Base-by-base conservation (phyloP, 2,113 vertebrate species). In the Chionodraco myersi region DNA sequence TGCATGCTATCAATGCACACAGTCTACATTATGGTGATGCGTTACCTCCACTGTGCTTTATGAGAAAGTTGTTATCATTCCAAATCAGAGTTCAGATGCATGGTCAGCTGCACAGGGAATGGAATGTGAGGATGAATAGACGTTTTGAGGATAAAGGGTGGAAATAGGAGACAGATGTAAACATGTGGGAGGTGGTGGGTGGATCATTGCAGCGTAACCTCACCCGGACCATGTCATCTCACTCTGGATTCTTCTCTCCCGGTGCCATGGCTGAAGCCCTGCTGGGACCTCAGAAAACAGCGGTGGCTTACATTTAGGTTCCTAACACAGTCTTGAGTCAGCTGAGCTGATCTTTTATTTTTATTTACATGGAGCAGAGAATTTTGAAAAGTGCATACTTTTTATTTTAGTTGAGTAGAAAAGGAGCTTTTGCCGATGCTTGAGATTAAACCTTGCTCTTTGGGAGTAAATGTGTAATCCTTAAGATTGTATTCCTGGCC, bases 311-410 rank as follows among this genome's bases (percentile, higher is more conserved):
- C 66, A 72, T 86, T 78, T 66, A 82, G 83, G 78, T 82, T 84
- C 72, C 67, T 70, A 48, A 78, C 44, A 44, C 78, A 79, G 85
- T 90, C 80, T 89, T 56, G 52, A 92, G 89, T 95, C 93, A 95
- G 94, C 94, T 94, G 93, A 93, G 79, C 95, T 94, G 94, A 95
- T 94, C 89, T 91, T 63, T 78, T 87, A 41, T 41, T 41, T 30
- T 81, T 77, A 75, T 83, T 87, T 76, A 76, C 83, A 69, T 68
- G 62, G 53, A 87, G 82, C 77, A 84, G 77, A 88, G 75, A 87
- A 75, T 88, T 86, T 86, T 77, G 47, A 85, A 78, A 89, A 51
- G 77, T 91, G 82, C 83, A 91, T 85, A 88, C 71, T 85, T 91
- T 83, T 79, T 79, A 54, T 84, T 91, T 88, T 88, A 58, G 64